Evolutionary conservation across 1,140 invertebrate genomes (phyloP), one percentile per base, ranked within the genome.

Genomic region (Bombus pascuorum): DNA sequence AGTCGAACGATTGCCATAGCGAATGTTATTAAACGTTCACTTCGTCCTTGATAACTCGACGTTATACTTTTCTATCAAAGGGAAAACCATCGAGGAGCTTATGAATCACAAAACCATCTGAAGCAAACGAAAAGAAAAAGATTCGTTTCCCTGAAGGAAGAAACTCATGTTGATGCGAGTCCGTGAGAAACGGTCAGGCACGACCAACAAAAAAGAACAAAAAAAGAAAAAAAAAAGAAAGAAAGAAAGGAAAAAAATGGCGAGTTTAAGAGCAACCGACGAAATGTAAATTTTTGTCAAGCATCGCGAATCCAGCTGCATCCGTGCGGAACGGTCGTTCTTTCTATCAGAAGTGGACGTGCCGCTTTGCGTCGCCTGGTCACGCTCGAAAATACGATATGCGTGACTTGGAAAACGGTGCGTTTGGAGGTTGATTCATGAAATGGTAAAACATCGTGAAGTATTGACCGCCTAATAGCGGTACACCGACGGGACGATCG

Each of bases 361-460:
- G 85, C 74, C 42, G 74, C 28, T 78, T 89, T 89, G 80, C 73
- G 73, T 65, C 57, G 68, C 15, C 88, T 83, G 87, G 86, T 89
- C 88, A 89, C 88, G 88, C 87, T 86, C 87, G 76, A 44, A 89
- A 89, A 89, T 89, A 89, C 88, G 85, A 81, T 83, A 89, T 66
- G 72, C 88, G 88, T 89, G 88, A 89, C 88, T 89, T 89, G 88
- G 72, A 86, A 86, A 89, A 57, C 88, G 66, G 82, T 83, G 76
- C 72, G 87, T 83, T 83, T 83, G 37, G 65, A 62, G 44, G 72
- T 86, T 89, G 88, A 89, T 89, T 89, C 80, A 89, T 86, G 72
- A 89, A 89, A 89, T 75, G 76, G 47, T 82, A 57, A 71, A 84
- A 66, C 68, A 37, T 75, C 87, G 66, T 59, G 28, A 66, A 65